A percentile compares a stretch with the other conserved stretches of the same genome.
These are phyloP conservation scores for Epizoanthus fatuus DNA, from an alignment of 92 coral and sea anemone species.

Conservation along the genomic window DNA sequence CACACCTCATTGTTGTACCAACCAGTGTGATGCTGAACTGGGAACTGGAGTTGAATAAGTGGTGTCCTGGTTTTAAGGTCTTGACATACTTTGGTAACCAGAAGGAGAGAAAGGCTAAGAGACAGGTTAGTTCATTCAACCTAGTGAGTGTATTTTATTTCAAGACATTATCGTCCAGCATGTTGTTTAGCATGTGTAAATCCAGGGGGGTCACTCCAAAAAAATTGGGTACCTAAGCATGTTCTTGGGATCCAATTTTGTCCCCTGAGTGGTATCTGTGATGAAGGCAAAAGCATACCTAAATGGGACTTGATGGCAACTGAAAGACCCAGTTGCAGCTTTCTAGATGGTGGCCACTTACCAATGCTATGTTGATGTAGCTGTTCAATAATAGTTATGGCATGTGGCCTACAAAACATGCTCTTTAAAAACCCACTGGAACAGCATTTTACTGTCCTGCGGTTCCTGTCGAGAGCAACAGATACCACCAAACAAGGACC, in stretches of 20 bases:
- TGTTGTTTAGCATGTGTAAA: background rate
- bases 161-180: background rate
- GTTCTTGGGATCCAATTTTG: too few relatives aligned
- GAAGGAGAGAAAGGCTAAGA: constrained; percentile 93
- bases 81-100: constrained; percentile 96
- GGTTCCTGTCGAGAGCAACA: constrained; percentile 75
- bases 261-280: too few relatives aligned
- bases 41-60: constrained; percentile 97
- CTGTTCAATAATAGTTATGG: background rate
- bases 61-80: constrained; percentile 98
- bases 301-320: too few relatives aligned
- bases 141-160: too few relatives aligned
- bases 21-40: constrained; percentile 98
- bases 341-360: background rate
- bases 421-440: constrained; percentile 65
- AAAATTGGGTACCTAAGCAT: too few relatives aligned
- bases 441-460: constrained; percentile 1
- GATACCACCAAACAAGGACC: background rate
- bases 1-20: constrained; percentile 95
- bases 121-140: constrained; percentile 75
- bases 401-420: constrained; percentile 17
- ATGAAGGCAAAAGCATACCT: too few relatives aligned
- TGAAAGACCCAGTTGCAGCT: background rate
- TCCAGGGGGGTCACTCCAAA: too few relatives aligned
- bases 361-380: constrained; percentile 6